A percentile compares a stretch with the other conserved stretches of the same genome.
Conservation (phyloP, 2,797 vertebrate species). For the Psittacula echo region DNA sequence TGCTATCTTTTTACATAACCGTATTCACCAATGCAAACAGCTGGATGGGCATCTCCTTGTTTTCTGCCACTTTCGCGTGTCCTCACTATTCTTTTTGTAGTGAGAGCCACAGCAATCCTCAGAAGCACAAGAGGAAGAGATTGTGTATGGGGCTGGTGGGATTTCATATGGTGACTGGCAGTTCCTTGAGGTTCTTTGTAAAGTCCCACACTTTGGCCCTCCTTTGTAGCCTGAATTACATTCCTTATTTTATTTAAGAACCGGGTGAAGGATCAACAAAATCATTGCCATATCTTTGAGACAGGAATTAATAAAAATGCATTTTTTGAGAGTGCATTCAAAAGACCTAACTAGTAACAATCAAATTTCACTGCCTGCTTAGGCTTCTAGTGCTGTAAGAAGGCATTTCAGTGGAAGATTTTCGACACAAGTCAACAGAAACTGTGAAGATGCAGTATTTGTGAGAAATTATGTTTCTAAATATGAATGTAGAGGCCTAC, state of each 20-base stretch:
- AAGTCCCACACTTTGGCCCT: not conserved
- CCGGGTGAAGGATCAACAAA: not conserved
- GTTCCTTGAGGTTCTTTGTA: not conserved
- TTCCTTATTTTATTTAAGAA: not conserved
- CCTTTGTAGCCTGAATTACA: not conserved
- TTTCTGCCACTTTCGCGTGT: not conserved
- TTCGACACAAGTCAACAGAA: not conserved
- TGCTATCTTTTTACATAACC: not conserved
- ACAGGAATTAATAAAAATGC: not conserved
- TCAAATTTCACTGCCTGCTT: not conserved
- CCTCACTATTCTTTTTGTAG: not conserved
- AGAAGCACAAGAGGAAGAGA: not conserved
- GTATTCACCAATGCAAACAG: not conserved
- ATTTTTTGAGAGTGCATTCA: not conserved
- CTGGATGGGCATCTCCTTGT: accelerated
- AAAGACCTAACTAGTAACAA: not conserved
- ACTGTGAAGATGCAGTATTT: not conserved
- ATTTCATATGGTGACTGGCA: not conserved
- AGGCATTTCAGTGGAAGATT: not conserved
- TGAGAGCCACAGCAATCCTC: not conserved
- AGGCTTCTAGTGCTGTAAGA: not conserved
- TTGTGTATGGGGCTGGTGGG: accelerated
- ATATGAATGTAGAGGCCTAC: not conserved
- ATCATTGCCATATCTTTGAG: not conserved
- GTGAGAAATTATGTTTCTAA: not conserved